These are phyloP conservation scores for Ophioninae sp. DNA, from an alignment of 2,888 invertebrate species.

Conservation along the genomic window DNA sequence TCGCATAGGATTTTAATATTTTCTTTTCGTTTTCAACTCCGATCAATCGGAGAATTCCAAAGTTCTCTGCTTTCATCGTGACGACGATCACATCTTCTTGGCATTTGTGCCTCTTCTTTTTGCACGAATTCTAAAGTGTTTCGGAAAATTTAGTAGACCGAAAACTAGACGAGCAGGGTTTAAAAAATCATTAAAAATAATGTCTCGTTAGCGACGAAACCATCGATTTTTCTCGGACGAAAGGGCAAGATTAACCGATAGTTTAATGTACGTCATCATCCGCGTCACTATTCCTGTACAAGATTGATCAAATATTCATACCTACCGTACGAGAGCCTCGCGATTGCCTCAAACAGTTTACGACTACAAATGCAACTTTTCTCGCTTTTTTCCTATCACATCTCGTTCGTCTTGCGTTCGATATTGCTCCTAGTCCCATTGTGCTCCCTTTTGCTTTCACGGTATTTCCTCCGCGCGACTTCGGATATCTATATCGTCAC, in stretches of 20 bases:
- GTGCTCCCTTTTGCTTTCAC: slow-evolving; percentile 22
- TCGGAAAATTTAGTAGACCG: not conserved
- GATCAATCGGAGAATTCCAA: not conserved
- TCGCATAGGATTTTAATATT: not conserved
- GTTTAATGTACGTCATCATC: not conserved
- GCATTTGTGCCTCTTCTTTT: not conserved
- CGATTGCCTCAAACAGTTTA: slow-evolving; percentile 4
- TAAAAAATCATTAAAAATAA: not conserved
- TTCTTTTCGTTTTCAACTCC: not conserved
- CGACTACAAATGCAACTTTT: not conserved
- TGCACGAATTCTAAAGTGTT: not conserved
- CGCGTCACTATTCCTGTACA: not conserved
- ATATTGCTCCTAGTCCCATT: slow-evolving; percentile 17
- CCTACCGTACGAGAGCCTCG: not conserved
- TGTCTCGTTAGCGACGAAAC: not conserved
- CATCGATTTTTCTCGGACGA: not conserved
- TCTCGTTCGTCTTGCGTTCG: not conserved
- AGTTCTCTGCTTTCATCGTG: not conserved
- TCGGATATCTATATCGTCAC: slow-evolving; percentile 2
- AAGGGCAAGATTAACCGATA: not conserved
- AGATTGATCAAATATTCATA: slow-evolving; percentile 4
- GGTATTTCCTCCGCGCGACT: slow-evolving; percentile 8
- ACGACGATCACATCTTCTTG: not conserved
- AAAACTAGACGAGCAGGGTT: not conserved
- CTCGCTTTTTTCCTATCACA: not conserved